Base-by-base conservation (phyloP, 2,888 invertebrate genomes). In the Hemicrepidius hirtus region DNA sequence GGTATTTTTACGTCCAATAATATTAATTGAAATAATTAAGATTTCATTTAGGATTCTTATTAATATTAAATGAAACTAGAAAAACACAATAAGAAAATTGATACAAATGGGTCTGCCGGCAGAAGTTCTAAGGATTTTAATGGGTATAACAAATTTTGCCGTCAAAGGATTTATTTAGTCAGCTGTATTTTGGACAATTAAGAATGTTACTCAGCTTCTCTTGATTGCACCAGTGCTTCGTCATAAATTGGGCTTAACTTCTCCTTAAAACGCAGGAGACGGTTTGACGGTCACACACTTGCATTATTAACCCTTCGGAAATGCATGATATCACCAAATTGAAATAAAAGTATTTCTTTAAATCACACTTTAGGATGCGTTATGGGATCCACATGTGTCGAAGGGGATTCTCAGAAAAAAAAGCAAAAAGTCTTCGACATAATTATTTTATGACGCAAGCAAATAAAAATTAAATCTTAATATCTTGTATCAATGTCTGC, bases 171-270 rank as follows among this genome's bases (percentile, higher is more conserved):
- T 84, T 83, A 83, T 83, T 82, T 82, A 79, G 81, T 80, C 82
- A 82, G 82, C 79, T 81, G 82, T 82, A 84, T 83, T 84, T 84
- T 81, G 81, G 82, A 80, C 82, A 84, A 84, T 84, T 84, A 82
- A 81, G 77, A 73, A 53, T 73, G 72, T 74, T 71, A 67, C 64
- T 74, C 74, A 71, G 74, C 67, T 62, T 37, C 69, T 68, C 67
- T 74, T 74, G 71, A 74, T 74, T 74, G 67, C 40, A 62, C 68
- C 37, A 70, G 57, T 74, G 71, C 71, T 68, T 70, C 55, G 74
- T 74, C 74, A 74, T 71, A 70, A 71, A 74, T 71, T 74, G 53
- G 60, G 57, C 63, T 73, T 70, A 69, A 70, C 55, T 73, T 57
- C 35, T 50, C 16, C 12, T n/a, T 60, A 13, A 20, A 59, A 59